Evolutionary conservation across 2,888 invertebrate genomes (phyloP).

Genomic region (Zaprionus bogoriensis): DNA sequence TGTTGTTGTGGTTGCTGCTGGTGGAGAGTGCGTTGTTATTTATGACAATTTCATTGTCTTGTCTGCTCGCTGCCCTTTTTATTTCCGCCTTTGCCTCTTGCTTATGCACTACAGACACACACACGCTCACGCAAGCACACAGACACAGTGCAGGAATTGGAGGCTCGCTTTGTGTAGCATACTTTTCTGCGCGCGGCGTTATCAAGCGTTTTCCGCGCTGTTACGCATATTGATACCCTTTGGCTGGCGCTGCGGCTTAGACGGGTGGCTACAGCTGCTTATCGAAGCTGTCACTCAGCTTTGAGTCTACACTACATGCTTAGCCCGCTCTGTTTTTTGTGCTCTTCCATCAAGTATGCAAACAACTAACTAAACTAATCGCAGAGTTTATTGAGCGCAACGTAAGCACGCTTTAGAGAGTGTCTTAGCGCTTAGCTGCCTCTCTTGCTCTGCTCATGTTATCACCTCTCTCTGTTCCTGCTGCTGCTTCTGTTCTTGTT

Average conservation of each 20-base stretch:
- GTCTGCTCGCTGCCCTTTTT: constrained; percentile 65
- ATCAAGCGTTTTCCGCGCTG: constrained; percentile 77
- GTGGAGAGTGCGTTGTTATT: constrained; percentile 64
- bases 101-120: constrained; percentile 22
- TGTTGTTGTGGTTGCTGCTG: constrained; percentile 31
- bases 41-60: constrained; percentile 77
- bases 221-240: constrained; percentile 62
- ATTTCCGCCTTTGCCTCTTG: constrained; percentile 61
- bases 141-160: constrained; percentile 16
- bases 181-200: constrained; percentile 63
- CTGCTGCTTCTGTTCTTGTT: constrained; percentile 15
- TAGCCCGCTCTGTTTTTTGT: no score
- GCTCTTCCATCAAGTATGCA: neutral
- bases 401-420: neutral
- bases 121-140: constrained; percentile 14
- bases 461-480: constrained; percentile 32
- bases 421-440: neutral
- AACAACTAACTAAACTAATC: neutral
- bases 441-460: constrained; percentile 15
- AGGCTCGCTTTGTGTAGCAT: constrained; percentile 51
- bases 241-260: no score
- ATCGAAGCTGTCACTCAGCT: no score
- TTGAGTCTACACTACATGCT: no score
- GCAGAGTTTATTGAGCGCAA: neutral
- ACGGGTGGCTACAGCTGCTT: neutral